Evolutionary conservation across 2,113 vertebrate species (phyloP).

Genomic region (Acanthisitta chloris): DNA sequence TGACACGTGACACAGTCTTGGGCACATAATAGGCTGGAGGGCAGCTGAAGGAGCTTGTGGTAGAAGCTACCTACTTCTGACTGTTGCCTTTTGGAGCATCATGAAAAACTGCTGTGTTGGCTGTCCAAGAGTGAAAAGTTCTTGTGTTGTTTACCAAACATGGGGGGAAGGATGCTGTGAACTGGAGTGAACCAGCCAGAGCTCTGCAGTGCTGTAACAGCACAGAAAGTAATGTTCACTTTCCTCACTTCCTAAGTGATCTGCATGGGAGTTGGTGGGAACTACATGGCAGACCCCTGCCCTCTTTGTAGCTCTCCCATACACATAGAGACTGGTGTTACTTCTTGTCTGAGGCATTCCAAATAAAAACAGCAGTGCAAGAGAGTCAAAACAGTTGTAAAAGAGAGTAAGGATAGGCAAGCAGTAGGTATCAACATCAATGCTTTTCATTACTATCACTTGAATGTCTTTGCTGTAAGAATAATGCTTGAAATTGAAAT

Average conservation of each 20-base stretch:
- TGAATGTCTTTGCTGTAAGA: not conserved
- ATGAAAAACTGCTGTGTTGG: not conserved
- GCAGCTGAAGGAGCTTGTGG: not conserved
- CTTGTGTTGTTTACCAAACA: not conserved
- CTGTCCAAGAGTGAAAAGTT: not conserved
- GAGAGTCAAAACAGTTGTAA: not conserved
- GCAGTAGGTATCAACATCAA: not conserved
- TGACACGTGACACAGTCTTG: not conserved
- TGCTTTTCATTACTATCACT: not conserved
- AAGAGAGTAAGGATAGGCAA: not conserved
- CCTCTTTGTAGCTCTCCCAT: not conserved
- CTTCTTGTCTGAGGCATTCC: not conserved
- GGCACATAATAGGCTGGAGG: accelerated
- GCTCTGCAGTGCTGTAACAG: not conserved
- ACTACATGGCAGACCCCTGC: not conserved
- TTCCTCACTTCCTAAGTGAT: not conserved
- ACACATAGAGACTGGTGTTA: not conserved
- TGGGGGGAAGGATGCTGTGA: not conserved
- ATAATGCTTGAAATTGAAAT: not conserved
- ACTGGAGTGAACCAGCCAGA: not conserved
- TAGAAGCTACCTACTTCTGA: not conserved
- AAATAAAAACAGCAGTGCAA: not conserved
- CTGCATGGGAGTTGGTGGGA: not conserved
- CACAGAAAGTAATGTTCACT: not conserved
- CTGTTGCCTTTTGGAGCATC: not conserved